Base-by-base conservation (phyloP, 2,888 invertebrate species). In the Diadegma fenestrale region DNA sequence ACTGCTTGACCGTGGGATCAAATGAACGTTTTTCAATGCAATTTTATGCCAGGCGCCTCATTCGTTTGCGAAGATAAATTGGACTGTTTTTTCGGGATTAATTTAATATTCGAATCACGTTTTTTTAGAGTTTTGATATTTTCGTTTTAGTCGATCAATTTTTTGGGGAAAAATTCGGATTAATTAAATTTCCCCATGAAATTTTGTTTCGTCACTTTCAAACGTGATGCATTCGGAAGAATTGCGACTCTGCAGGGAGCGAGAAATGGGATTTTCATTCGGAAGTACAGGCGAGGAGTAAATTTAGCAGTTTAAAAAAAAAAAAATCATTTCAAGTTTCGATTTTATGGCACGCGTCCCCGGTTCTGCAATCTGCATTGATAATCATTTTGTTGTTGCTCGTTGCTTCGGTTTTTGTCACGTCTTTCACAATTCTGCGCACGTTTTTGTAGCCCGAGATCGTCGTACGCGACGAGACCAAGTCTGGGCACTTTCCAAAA, bases 1-100 rank as follows among this genome's bases (percentile, higher is more conserved):
- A 79, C 37, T 51, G 61, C 71, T 85, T 85, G 82, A 85, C 85
- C 85, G 72, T 82, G 82, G 76, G 82, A 85, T 72, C 61, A 75
- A 78, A n/a, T 64, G 51, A 26, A 48, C 51, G 61, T 54, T 54
- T 82, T 85, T 77, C 78, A 64, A 75, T 54, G 54, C 43, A 30
- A 30, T n/a, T 10, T n/a, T 30, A 43, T 73, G 45, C 45, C 5
- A 51, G 10, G 33, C 14, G 30, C 26, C 26, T 69, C 14, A 10
- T 8, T 58, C 26, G 1, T 61, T 26, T 14, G 51, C 17, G 7
- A 2, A 1, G 6, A 51, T 7, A 51, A 51, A n/a, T 51, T 17
- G 7, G 10, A 51, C 2, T n/a, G 19, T 8, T 19, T 19, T 51
- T 51, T 54, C n/a, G 54, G 22, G 19, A 19, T n/a, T 19, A 19